Evolutionary conservation across 2,113 vertebrate genomes (phyloP), one percentile per base, ranked within the genome.

Genomic region (Neoarius graeffei): DNA sequence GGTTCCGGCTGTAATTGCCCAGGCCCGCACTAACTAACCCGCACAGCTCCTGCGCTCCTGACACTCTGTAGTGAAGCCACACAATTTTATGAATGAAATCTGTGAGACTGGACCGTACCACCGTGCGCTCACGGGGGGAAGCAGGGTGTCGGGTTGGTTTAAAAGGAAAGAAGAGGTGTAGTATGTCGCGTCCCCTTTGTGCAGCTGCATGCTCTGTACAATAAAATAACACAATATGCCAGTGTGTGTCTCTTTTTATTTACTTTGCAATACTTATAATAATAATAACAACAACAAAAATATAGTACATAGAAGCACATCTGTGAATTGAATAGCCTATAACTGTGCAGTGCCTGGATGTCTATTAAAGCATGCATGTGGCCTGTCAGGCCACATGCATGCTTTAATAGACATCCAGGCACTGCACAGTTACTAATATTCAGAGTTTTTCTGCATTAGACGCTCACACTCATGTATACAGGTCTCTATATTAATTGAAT

Each of bases 41-140:
- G 35, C 73, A 48, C 76, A 23, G 80, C 80, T 82, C 83, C 81
- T n/a, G 76, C 79, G 66, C 69, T 85, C 56, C 76, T 48, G 71
- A 35, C 57, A 54, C 93, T 95, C 95, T 95, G 95, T 95, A 96
- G 94, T 95, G 94, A 94, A 67, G 94, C 91, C 90, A 93, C 89
- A 93, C 89, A 94, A 94, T 95, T 96, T 96, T 96, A 95, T 96
- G 95, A 96, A 96, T 96, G 95, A 96, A 96, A 96, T 94, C 94
- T 94, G 91, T 94, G 94, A 91, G 94, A 91, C 86, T 89, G 86
- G 95, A 94, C 93, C 66, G 90, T 95, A 96, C 95, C 95, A 96
- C 94, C 92, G 86, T 25, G 25, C 50, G 1, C 5, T 27, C 76
- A 60, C 20, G 19, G 87, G 90, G 88, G 90, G 90, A 83, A 10